Evolutionary conservation across 1,140 invertebrate genomes (phyloP), one percentile per base, ranked within the genome.

Genomic region (Macrobrachium rosenbergii): DNA sequence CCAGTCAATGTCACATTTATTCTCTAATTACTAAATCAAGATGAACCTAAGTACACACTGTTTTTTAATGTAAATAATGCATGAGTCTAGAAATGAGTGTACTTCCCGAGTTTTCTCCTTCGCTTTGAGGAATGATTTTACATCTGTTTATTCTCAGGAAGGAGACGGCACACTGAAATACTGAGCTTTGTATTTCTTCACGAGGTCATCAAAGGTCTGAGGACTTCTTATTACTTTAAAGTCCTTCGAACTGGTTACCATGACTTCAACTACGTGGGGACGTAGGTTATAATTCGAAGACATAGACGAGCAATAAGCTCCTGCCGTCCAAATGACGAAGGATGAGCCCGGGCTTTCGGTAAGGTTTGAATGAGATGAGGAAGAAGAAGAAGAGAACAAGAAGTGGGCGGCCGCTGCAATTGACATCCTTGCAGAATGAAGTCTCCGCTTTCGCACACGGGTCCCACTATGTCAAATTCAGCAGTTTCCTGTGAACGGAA

Each of bases 271-370:
- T 17, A 62, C 73, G 60, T 69, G 83, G 17, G 83, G 83, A 0
- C 83, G 83, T 16, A 85, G 43, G 83, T 85, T 85, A 43, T 78
- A 85, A 60, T 78, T 85, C 37, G 83, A 85, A 28, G 83, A 60
- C 83, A 85, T 85, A 21, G 83, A 63, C 21, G 73, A 17, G 43
- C 83, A 85, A 73, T 85, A 85, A 16, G 83, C 83, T 21, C 83
- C 83, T 2, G 75, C n/a, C 28, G 12, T 23, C 83, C 83, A 85
- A 17, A 85, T 76, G 5, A 77, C 60, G 19, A 85, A 62, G 62
- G 75, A 21, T 11, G 37, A 23, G 11, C 73, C 73, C 2, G 23
- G 5, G 19, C 28, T 37, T 3, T 37, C 28, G 28, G 28, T 37
- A 1, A 37, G 28, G 28, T 37, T 3, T 37, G 28, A n/a, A n/a